These are phyloP conservation scores for Coregonus clupeaformis DNA, from an alignment of 2,113 vertebrate species.

Conservation along the genomic window DNA sequence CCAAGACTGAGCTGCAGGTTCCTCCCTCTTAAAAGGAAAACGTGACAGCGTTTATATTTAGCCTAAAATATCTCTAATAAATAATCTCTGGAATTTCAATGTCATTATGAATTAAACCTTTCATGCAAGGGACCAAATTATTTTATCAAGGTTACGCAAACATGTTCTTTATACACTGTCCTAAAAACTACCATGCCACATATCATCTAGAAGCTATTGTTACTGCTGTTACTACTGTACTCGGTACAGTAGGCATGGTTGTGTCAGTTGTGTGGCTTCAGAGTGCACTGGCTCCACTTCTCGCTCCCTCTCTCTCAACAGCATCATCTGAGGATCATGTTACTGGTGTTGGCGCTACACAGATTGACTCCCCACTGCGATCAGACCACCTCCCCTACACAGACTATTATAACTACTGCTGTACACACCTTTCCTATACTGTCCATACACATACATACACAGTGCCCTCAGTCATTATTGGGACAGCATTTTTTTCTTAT, in stretches of 20 bases:
- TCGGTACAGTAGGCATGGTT: conserved; percentile 8
- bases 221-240: not conserved
- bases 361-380: conserved; percentile 32
- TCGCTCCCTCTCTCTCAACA: conserved; percentile 19
- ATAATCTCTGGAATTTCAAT: too few species aligned
- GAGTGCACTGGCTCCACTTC: conserved; percentile 19
- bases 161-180: not conserved
- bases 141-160: too few species aligned
- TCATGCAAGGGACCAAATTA: too few species aligned
- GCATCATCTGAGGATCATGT: conserved; percentile 30
- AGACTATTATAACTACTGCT: not conserved
- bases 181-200: not conserved
- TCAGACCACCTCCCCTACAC: conserved; percentile 58
- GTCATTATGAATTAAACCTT: too few species aligned
- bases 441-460: too few species aligned
- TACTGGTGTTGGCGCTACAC: conserved; percentile 22
- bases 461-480: too few species aligned
- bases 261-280: conserved; percentile 1
- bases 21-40: conserved; percentile 36
- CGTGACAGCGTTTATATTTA: not conserved
- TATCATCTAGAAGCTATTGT: not conserved
- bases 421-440: too few species aligned
- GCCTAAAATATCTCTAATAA: too few species aligned
- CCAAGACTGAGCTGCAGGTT: conserved; percentile 9
- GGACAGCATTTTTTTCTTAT: too few species aligned